Base-by-base conservation (phyloP, 2,888 invertebrate genomes). In the Diabrotica balteata region DNA sequence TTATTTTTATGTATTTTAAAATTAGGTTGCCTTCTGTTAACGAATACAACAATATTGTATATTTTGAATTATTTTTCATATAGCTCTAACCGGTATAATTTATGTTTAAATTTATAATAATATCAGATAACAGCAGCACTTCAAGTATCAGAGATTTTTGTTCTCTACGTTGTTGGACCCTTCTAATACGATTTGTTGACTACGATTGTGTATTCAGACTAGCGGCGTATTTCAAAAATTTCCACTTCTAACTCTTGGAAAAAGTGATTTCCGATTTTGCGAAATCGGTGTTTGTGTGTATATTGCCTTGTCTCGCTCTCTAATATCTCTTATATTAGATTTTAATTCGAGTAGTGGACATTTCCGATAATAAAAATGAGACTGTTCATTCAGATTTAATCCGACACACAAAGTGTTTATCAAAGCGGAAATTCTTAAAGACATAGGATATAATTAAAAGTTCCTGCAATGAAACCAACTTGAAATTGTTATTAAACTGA, bases 221-320 rank as follows among this genome's bases (percentile, higher is more conserved):
- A 32, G 32, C 32, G 32, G 42, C 10, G 22, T n/a, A 53, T 62
- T 62, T 45, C 32, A 62, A 62, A 11, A 62, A 62, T 53, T 62
- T 62, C 57, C 53, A 54, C 44, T 44, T 52, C 45, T 5, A 45
- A 17, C 32, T 9, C 2, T 45, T 51, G 54, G 8, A 17, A 62
- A 62, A 62, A 22, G 10, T 11, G 6, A 54, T 54, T 43, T 8
- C 4, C 54, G n/a, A 43, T 53, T 53, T 42, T 53, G 42, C n/a
- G 42, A 53, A n/a, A 22, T 51, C 51, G 2, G 11, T 51, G 17
- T 51, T n/a, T 22, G 51, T 22, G 22, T 8, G 53, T 53, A 53
- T 53, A 10, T 42, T 53, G 43, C 54, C 9, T 54, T 8, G 43
- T 4, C 7, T 7, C n/a, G 42, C 54, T 54, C 43, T 32, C 43